Evolutionary conservation across 2,888 invertebrate species (phyloP).

Genomic region (Oscheius sp.): DNA sequence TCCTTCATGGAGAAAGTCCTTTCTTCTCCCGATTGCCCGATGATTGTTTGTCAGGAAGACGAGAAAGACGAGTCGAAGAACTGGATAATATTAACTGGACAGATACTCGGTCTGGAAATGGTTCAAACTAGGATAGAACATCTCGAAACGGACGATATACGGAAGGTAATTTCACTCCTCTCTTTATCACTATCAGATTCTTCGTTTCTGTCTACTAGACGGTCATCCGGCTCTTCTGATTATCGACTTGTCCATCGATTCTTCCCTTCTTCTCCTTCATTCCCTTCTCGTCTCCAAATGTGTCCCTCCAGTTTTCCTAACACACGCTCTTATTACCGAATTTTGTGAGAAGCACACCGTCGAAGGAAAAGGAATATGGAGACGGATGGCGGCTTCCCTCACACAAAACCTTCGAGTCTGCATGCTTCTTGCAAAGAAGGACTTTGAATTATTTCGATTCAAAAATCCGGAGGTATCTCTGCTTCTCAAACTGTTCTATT

Average conservation of each 20-base stretch:
- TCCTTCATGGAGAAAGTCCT: conserved; percentile 9
- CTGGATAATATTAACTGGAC: background rate
- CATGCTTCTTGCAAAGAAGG: background rate
- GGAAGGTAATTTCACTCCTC: background rate
- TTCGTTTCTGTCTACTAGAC: conserved; percentile 1
- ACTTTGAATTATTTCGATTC: no score
- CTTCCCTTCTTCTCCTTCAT: background rate
- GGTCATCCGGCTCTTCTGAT: background rate
- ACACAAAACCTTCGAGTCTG: background rate
- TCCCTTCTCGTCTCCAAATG: conserved; percentile 11
- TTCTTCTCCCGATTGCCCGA: background rate
- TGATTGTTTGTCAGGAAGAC: background rate
- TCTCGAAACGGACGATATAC: background rate
- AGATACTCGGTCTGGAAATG: background rate
- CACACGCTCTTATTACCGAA: conserved; percentile 14
- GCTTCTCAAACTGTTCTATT: no score
- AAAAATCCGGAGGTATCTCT: conserved; percentile 10
- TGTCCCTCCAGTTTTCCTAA: conserved; percentile 13
- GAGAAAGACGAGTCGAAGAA: background rate
- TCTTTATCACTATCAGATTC: background rate
- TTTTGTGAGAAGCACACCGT: conserved; percentile 24
- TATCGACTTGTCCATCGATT: background rate
- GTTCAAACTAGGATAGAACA: background rate
- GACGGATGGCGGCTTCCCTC: background rate
- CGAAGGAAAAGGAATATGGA: conserved; percentile 15